Conservation (phyloP, 92 coral and sea anemone species). For the Nematostella vectensis region DNA sequence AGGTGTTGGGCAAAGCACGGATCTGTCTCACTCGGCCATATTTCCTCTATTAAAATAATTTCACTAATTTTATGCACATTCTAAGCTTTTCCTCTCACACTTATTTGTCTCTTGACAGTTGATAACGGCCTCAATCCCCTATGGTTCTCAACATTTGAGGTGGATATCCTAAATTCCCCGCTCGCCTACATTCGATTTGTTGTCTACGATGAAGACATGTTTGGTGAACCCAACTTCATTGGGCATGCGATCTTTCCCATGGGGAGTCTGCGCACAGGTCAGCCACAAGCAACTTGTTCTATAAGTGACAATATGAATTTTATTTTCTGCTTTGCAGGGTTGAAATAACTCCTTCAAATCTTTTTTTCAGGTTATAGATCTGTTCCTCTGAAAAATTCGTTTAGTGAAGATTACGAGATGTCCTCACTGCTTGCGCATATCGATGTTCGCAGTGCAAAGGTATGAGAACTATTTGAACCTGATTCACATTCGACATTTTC, state of each 20-base stretch:
- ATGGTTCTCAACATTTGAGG: constrained; percentile 80
- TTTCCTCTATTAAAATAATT: too few species aligned
- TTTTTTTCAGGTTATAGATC: constrained; percentile 80
- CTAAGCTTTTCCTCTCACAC: too few species aligned
- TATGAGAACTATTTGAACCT: too few species aligned
- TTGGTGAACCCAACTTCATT: constrained; percentile 97
- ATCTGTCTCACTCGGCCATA: too few species aligned
- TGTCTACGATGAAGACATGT: constrained; percentile 96
- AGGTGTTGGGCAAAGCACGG: too few species aligned
- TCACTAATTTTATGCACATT: too few species aligned
- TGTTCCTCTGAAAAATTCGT: constrained; percentile 84
- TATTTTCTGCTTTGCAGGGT: not conserved
- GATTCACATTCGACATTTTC: too few species aligned
- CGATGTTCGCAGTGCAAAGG: constrained; percentile 93
- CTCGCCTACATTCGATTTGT: constrained; percentile 87
- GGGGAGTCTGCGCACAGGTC: constrained; percentile 86
- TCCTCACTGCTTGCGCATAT: constrained; percentile 69
- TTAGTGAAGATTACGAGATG: constrained; percentile 86
- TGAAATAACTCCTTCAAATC: too few species aligned
- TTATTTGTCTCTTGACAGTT: too few species aligned
- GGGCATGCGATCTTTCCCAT: constrained; percentile 96
- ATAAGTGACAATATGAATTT: not conserved
- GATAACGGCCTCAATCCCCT: constrained; percentile 92
- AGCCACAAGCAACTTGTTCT: not conserved
- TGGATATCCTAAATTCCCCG: constrained; percentile 83